Evolutionary conservation across 92 coral and sea anemone genomes (phyloP).

Genomic region (Hydrozoanthus gracilis): DNA sequence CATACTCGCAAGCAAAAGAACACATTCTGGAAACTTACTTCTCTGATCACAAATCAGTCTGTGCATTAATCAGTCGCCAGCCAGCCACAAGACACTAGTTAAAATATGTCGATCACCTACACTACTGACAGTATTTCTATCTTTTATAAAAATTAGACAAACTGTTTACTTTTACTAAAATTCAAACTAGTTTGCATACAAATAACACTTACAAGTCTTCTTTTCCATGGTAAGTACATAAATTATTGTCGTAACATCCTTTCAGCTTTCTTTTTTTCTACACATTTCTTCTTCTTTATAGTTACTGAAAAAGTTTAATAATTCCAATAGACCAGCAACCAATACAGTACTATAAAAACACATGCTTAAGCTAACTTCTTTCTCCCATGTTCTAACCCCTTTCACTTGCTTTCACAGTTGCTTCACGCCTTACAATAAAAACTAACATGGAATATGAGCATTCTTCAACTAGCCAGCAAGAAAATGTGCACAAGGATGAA

Average conservation of each 20-base stretch:
- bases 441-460: not conserved
- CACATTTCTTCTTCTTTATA: too few relatives aligned
- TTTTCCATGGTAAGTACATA: too few relatives aligned
- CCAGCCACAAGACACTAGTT: constrained; percentile 11
- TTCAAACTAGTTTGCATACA: too few relatives aligned
- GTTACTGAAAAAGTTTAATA: too few relatives aligned
- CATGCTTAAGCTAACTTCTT: not conserved
- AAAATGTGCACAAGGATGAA: constrained; percentile 4
- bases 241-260: too few relatives aligned
- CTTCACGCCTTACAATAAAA: not conserved
- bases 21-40: constrained; percentile 45
- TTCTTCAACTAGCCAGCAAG: constrained; percentile 2
- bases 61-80: constrained; percentile 40
- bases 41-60: constrained; percentile 64
- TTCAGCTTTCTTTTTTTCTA: too few relatives aligned
- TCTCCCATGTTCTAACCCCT: too few relatives aligned
- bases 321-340: too few relatives aligned
- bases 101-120: not conserved
- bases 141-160: not conserved
- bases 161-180: too few relatives aligned
- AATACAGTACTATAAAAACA: too few relatives aligned
- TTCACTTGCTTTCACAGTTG: not conserved
- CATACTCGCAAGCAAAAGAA: constrained; percentile 50
- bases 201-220: too few relatives aligned
- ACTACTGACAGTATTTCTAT: not conserved